A percentile compares a stretch with the other conserved stretches of the same genome.
These are phyloP conservation scores for Meteorus colon DNA, from an alignment of 2,888 invertebrate species.

Conservation along the genomic window DNA sequence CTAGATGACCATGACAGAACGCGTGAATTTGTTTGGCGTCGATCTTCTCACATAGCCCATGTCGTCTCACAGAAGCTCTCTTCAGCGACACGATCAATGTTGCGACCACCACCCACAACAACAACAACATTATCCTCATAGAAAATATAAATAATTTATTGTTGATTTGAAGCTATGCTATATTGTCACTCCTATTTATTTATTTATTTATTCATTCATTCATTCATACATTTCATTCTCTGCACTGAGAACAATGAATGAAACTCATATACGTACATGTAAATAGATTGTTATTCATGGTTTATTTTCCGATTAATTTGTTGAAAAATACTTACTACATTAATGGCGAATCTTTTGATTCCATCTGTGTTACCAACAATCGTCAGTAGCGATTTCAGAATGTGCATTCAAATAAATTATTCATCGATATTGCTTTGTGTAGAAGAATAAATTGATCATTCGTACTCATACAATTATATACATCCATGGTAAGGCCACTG, in stretches of 20 bases:
- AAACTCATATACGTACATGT: background rate
- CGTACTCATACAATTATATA: background rate
- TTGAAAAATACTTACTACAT: background rate
- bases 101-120: constrained; percentile 75
- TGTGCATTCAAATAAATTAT: constrained; percentile 11
- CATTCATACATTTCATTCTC: constrained; percentile 13
- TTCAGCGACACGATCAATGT: constrained; percentile 77
- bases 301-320: background rate
- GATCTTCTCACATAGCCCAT: constrained; percentile 88
- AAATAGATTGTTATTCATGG: constrained; percentile 16
- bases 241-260: background rate
- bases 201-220: constrained; percentile 29
- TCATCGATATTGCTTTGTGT: background rate
- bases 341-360: background rate
- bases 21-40: constrained; percentile 87
- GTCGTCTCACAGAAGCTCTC: constrained; percentile 88
- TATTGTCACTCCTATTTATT: background rate
- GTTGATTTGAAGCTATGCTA: constrained; percentile 17
- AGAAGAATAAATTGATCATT: background rate
- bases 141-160: constrained; percentile 8
- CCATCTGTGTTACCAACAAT: constrained; percentile 25
- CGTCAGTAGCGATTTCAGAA: constrained; percentile 23
- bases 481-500: background rate
- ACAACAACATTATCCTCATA: constrained; percentile 32
- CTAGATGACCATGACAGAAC: constrained; percentile 88